These are phyloP conservation scores for Myopa tessellatipennis DNA, from an alignment of 2,888 invertebrate species.

Conservation along the genomic window DNA sequence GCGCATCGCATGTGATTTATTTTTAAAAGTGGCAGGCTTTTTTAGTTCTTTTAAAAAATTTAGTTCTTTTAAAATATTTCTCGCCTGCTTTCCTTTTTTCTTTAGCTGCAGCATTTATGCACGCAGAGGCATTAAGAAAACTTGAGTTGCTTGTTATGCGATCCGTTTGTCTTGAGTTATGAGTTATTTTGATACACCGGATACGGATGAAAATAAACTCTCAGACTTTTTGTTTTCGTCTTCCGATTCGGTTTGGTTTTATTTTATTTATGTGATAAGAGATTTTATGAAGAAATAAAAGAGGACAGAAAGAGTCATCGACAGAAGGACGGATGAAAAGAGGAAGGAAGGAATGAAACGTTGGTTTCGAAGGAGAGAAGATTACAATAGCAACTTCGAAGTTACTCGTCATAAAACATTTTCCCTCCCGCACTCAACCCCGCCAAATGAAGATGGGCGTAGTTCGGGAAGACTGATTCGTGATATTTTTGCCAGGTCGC, in stretches of 20 bases:
- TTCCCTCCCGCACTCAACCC: too few relatives aligned
- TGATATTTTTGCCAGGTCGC: too few relatives aligned
- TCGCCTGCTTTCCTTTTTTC: neutral
- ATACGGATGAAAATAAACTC: conserved; percentile 27
- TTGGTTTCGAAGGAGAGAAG: too few relatives aligned
- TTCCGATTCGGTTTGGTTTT: neutral
- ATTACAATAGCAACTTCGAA: too few relatives aligned
- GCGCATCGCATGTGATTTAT: conserved; percentile 17
- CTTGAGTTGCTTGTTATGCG: neutral
- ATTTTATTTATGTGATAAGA: neutral
- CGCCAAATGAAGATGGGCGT: too few relatives aligned
- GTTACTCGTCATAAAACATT: too few relatives aligned
- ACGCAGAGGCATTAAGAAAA: conserved; percentile 10
- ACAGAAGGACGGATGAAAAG: neutral
- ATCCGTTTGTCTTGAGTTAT: conserved; percentile 11
- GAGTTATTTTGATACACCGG: conserved; percentile 34
- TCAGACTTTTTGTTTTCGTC: neutral
- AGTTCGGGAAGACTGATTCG: too few relatives aligned
- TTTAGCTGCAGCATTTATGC: neutral
- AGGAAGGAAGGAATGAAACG: too few relatives aligned
- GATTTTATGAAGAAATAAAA: neutral
- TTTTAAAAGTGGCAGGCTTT: conserved; percentile 10
- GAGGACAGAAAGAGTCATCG: neutral
- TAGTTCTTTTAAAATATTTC: neutral
- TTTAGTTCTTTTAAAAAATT: neutral